phyloP scores from a whole-genome alignment of 2,888 invertebrate genomes.

The Pristionchus fissidentatus region DNA sequence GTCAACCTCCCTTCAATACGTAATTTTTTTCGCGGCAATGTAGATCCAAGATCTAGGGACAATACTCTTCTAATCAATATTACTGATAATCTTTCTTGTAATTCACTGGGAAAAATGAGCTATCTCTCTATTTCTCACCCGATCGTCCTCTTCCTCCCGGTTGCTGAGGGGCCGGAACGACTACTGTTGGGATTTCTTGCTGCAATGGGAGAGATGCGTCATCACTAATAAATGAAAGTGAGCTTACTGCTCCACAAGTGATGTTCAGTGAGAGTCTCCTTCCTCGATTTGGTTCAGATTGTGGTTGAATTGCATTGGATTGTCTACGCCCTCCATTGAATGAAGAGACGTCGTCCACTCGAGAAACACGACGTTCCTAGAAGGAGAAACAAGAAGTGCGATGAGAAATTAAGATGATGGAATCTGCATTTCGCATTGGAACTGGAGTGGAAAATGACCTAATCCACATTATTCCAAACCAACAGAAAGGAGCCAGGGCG shows the following conservation, averaged over 20 bases:
- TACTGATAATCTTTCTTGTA: neutral
- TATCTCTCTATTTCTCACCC: neutral
- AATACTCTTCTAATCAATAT: no score
- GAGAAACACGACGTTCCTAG: constrained; percentile 18
- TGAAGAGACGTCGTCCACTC: neutral
- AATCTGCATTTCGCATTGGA: no score
- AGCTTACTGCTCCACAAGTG: constrained; percentile 32
- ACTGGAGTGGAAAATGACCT: no score
- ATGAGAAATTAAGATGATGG: neutral
- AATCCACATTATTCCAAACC: no score
- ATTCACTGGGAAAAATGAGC: neutral
- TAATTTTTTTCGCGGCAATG: neutral
- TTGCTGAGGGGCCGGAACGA: neutral
- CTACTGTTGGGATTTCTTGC: constrained; percentile 3
- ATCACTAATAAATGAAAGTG: neutral
- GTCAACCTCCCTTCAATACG: neutral
- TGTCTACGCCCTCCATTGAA: neutral
- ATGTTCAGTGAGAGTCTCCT: constrained; percentile 24
- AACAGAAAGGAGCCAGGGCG: neutral
- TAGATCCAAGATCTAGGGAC: neutral
- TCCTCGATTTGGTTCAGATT: constrained; percentile 7
- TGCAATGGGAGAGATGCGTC: neutral
- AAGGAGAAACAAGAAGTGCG: neutral
- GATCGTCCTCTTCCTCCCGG: neutral
- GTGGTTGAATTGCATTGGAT: neutral